Evolutionary conservation across 2,888 invertebrate species (phyloP).

Genomic region (Diplazon laetatorius): DNA sequence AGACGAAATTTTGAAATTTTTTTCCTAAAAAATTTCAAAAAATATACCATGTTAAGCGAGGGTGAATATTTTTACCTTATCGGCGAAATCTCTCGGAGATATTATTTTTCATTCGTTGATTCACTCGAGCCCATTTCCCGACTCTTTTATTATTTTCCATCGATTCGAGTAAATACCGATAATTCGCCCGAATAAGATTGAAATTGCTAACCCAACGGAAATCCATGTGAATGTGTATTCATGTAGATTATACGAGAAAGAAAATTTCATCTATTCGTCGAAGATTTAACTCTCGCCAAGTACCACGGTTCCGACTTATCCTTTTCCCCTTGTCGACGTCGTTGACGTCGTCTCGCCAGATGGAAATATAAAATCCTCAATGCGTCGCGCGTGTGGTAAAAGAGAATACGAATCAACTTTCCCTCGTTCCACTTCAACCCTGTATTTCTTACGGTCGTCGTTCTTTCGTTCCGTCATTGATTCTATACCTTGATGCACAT

Average conservation of each 20-base stretch:
- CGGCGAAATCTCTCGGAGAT: not conserved
- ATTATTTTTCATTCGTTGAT: slow-evolving; percentile 32
- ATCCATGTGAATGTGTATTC: not conserved
- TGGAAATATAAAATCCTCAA: slow-evolving; percentile 74
- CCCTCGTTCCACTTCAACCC: slow-evolving; percentile 32
- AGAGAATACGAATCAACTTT: slow-evolving; percentile 53
- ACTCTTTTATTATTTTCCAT: slow-evolving; percentile 13
- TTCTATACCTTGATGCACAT: slow-evolving; percentile 32
- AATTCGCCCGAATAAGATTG: slow-evolving; percentile 11
- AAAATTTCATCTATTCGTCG: slow-evolving; percentile 21
- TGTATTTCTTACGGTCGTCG: slow-evolving; percentile 61
- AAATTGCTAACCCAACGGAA: not conserved
- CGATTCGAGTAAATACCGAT: slow-evolving; percentile 40
- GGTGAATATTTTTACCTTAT: not conserved
- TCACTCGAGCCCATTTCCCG: not conserved
- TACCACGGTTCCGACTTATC: slow-evolving; percentile 16
- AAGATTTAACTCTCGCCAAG: slow-evolving; percentile 13
- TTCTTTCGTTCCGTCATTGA: slow-evolving; percentile 29
- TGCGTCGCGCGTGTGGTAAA: slow-evolving; percentile 56
- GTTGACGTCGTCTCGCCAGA: slow-evolving; percentile 70
- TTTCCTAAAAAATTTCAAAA: no score
- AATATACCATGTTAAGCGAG: no score
- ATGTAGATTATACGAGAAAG: not conserved
- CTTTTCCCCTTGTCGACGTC: slow-evolving; percentile 11
- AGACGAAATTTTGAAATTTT: no score